phyloP scores from a whole-genome alignment of 1,140 invertebrate species.

The Zaprionus gabonicus region DNA sequence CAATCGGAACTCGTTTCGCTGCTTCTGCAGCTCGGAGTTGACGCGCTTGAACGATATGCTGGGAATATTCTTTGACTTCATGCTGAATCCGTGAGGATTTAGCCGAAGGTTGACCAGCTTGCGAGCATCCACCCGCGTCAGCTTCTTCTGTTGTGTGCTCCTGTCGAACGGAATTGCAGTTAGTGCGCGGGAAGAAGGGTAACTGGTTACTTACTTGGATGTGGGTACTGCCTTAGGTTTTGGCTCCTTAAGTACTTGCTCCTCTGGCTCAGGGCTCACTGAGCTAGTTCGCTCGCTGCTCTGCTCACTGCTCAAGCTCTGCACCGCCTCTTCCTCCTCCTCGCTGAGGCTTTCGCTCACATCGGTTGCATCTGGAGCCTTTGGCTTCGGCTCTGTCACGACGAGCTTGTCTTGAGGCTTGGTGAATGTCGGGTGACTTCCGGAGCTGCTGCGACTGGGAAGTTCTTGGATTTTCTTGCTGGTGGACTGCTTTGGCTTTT shows the following conservation, averaged over 20 bases:
- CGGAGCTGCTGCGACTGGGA: constrained; percentile 48
- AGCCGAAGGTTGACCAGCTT: constrained; percentile 60
- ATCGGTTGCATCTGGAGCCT: constrained; percentile 56
- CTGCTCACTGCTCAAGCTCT: constrained; percentile 26
- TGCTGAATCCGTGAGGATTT: constrained; percentile 46
- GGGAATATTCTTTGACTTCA: constrained; percentile 60
- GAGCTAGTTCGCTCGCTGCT: constrained; percentile 43
- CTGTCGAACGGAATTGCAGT: not conserved
- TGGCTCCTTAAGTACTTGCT: constrained; percentile 17
- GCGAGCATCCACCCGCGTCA: constrained; percentile 64
- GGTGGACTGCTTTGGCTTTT: constrained; percentile 33
- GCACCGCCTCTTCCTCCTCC: constrained; percentile 29
- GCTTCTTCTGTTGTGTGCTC: constrained; percentile 19
- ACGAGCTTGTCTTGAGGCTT: constrained; percentile 18
- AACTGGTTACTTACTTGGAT: constrained; percentile 34
- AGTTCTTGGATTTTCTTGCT: constrained; percentile 30
- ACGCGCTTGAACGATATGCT: constrained; percentile 48
- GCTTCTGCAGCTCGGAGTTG: constrained; percentile 51
- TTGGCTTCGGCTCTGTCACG: not conserved
- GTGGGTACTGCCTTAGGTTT: constrained; percentile 13
- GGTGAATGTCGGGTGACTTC: constrained; percentile 49
- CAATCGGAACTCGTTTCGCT: constrained; percentile 67
- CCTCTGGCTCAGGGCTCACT: constrained; percentile 50
- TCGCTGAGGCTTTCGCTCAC: constrained; percentile 67
- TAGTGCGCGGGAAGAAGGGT: not conserved